Conservation (phyloP, 2,113 vertebrate species). For the Leiothrix lutea region DNA sequence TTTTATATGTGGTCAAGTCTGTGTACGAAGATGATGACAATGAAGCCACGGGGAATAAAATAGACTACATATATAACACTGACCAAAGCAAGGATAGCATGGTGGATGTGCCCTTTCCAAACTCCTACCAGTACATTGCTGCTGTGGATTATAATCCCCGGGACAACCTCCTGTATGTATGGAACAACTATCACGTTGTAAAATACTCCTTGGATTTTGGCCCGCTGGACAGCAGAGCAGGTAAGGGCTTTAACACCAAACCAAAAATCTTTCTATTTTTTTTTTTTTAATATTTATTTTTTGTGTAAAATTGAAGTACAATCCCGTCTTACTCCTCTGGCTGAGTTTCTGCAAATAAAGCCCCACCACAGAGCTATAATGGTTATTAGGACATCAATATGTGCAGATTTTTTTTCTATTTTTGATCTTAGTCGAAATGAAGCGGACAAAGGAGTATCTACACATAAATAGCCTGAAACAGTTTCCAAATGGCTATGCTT, state of each 20-base stretch:
- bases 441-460: not conserved
- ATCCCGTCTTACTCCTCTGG: not conserved
- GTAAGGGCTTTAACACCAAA: constrained; percentile 69
- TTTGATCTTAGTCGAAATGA: not conserved
- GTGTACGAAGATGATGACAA: constrained; percentile 98
- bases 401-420: not conserved
- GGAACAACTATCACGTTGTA: constrained; percentile 99
- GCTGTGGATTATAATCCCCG: constrained; percentile 99
- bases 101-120: constrained; percentile 95
- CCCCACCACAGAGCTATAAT: not conserved
- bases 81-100: constrained; percentile 93
- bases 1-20: constrained; percentile 95
- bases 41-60: constrained; percentile 97
- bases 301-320: not conserved
- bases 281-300: not conserved
- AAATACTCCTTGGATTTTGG: constrained; percentile 98
- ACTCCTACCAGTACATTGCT: constrained; percentile 98
- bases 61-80: constrained; percentile 98
- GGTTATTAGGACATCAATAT: not conserved
- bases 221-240: constrained; percentile 88
- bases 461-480: not conserved
- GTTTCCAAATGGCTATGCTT: not conserved
- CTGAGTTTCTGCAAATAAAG: not conserved
- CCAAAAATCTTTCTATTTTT: not conserved
- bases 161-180: constrained; percentile 96